Evolutionary conservation across 2,113 vertebrate genomes (phyloP), one percentile per base, ranked within the genome.

Genomic region (Ophiodon elongatus): DNA sequence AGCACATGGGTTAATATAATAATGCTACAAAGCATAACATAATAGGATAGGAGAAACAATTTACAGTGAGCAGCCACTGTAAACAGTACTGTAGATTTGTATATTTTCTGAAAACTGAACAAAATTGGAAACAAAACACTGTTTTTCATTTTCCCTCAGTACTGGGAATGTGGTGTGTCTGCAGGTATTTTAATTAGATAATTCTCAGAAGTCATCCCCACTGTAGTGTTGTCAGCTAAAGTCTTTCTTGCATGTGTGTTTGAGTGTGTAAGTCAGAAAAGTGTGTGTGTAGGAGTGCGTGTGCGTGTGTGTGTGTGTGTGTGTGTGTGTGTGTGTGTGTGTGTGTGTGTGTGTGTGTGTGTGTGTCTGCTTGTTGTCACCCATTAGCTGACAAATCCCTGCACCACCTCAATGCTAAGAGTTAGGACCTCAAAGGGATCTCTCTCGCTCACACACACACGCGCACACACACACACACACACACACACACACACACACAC

Each of bases 341-440:
- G 62, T 63, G 35, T 33, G 78, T 69, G 73, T 35, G 54, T 45
- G 35, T 62, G 74, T 29, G 39, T 71, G 59, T 60, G 45, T 29
- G 79, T 59, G 71, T 19, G 60, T 19, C 57, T 80, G 68, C 73
- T 41, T 75, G 66, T 81, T 87, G 88, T 92, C 88, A 86, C 66
- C 87, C 86, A 87, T 83, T 89, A 85, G 85, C 85, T 88, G 87
- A 91, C 86, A 87, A 90, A 92, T 88, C 83, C 88, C 68, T 75
- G 78, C 82, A 79, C 73, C 80, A 85, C 81, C 73, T 89, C 68
- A 84, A 39, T 45, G 78, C 71, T 88, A 68, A 66, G 73, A 85
- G 73, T 78, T 73, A 23, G 57, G 87, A 84, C 83, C 83, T 91
- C 84, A 87, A 86, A 85, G 70, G 73, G 45, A 83, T 83, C 66